Conservation (phyloP, 2,113 vertebrate genomes). For the Pteruthius melanotis region DNA sequence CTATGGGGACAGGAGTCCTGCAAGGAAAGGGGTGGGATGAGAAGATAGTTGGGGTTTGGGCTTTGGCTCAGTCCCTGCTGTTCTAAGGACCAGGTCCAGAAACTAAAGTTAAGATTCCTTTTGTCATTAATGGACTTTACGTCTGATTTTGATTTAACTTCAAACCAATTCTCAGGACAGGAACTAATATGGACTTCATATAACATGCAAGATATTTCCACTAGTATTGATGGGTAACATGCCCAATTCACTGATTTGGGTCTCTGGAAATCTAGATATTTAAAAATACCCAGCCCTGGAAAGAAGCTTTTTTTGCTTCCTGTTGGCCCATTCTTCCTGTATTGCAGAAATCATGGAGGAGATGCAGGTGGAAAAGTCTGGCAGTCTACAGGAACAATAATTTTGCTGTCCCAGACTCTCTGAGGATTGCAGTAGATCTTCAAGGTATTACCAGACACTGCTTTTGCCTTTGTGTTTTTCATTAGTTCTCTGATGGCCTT, state of each 20-base stretch:
- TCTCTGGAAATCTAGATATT: neutral
- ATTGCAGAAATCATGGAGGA: neutral
- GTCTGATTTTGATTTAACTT: neutral
- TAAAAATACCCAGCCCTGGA: neutral
- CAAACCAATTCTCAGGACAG: neutral
- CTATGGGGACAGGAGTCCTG: neutral
- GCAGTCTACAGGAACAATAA: neutral
- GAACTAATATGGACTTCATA: neutral
- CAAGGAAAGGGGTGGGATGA: neutral
- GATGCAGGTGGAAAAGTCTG: neutral
- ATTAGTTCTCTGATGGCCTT: neutral
- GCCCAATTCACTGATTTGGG: neutral
- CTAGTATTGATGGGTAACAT: rapidly evolving
- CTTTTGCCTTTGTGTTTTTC: neutral
- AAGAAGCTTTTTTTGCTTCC: neutral
- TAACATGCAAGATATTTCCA: neutral
- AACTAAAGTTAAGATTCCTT: neutral
- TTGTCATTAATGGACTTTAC: neutral
- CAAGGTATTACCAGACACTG: neutral
- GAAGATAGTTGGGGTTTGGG: neutral
- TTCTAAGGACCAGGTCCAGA: neutral
- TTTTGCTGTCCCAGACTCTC: neutral
- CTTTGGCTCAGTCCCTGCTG: neutral
- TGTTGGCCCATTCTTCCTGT: neutral
- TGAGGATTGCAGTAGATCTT: neutral